Evolutionary conservation across 2,113 vertebrate species (phyloP).

Genomic region (Mellivora capensis): DNA sequence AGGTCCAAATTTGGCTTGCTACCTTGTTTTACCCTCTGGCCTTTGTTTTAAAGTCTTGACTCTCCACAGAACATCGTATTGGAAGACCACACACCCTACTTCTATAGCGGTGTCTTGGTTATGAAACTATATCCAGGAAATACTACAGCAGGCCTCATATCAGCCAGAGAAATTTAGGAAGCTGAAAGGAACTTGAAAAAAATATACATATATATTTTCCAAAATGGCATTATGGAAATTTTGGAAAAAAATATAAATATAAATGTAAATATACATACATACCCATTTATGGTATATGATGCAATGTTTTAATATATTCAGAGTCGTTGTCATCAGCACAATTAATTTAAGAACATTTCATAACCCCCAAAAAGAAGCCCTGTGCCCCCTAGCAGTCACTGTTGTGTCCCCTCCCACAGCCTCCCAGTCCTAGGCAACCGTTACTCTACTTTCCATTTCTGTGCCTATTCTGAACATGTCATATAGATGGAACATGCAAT

Average conservation of each 20-base stretch:
- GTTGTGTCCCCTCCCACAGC: too few species aligned
- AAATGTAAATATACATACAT: too few species aligned
- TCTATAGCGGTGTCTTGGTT: background rate
- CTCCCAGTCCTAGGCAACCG: too few species aligned
- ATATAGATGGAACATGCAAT: too few species aligned
- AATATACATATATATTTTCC: background rate
- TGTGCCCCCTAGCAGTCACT: too few species aligned
- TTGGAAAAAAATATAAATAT: background rate
- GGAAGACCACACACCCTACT: background rate
- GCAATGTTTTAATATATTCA: background rate
- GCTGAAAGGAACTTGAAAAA: background rate
- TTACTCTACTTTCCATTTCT: too few species aligned
- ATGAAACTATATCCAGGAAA: slow-evolving; percentile 30
- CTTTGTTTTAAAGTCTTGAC: slow-evolving; percentile 45
- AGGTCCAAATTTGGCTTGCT: background rate
- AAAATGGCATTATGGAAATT: background rate
- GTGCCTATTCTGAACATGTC: too few species aligned
- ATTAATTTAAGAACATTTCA: slow-evolving; percentile 22
- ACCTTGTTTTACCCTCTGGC: slow-evolving; percentile 12
- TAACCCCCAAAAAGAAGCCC: background rate
- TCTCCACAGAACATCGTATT: background rate
- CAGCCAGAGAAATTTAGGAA: slow-evolving; percentile 23
- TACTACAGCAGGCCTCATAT: background rate
- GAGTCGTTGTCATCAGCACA: background rate
- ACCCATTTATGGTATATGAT: background rate